Evolutionary conservation across 2,888 invertebrate genomes (phyloP), one percentile per base, ranked within the genome.

Genomic region (Philereme transversata): DNA sequence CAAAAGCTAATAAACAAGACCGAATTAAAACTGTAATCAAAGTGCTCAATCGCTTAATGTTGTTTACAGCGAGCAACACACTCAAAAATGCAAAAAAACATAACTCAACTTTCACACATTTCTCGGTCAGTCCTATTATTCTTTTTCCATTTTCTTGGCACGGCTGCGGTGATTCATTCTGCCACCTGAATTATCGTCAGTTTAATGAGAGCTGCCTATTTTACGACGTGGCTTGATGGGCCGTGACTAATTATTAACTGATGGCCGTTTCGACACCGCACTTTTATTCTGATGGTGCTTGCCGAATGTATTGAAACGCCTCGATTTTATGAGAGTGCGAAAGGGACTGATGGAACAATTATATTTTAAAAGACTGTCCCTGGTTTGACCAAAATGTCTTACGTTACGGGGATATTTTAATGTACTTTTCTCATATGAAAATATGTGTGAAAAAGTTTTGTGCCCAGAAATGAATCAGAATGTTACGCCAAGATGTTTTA

Each of bases 151-250:
- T 76, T 67, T 75, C 65, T 85, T 86, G 86, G 84, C 84, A 81
- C 80, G 73, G 57, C 50, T 44, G 45, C 51, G 41, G 51, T 48
- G 49, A 63, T 53, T 87, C 85, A 87, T 74, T 73, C 72, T 67
- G 79, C 83, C 84, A 87, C 82, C 84, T 86, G 83, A 85, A 82
- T 82, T 82, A 80, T 85, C 81, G 77, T 76, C 67, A 75, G 76
- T 76, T 60, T 63, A 59, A 63, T 81, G 79, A 77, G 75, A 76
- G 77, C 70, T 51, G 76, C 66, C 76, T 79, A 78, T 77, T 85
- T 83, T 82, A 85, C 81, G 82, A 79, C 77, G 74, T 66, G 63
- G 69, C 74, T 72, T 85, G 85, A 86, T 83, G 81, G 75, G 46
- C 72, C 72, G 71, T 83, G 83, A 83, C 84, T 84, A 86, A 86